Percentiles rank a stretch among this genome's conserved stretches.
phyloP scores from a whole-genome alignment of 2,888 invertebrate genomes.

The Caradrina clavipalpis region DNA sequence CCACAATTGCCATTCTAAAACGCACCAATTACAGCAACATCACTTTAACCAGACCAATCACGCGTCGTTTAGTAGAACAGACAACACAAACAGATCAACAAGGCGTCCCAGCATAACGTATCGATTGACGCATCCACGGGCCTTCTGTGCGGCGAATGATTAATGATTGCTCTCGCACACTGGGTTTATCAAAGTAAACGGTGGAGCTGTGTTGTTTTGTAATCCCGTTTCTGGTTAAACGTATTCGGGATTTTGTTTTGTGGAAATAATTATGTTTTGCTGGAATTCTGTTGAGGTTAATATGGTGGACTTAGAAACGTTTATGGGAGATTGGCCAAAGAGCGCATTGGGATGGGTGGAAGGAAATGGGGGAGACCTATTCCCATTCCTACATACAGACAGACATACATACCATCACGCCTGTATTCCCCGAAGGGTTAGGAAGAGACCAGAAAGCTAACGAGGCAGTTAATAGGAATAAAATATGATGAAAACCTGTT shows the following conservation, averaged over 20 bases:
- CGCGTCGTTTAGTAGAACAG: conserved; percentile 23
- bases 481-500: too few species aligned
- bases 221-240: conserved; percentile 21
- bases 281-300: not conserved
- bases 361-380: too few species aligned
- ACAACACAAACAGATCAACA: conserved; percentile 45
- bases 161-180: conserved; percentile 56
- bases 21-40: not conserved
- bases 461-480: too few species aligned
- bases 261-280: not conserved
- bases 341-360: too few species aligned
- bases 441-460: too few species aligned
- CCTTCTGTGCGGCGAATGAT: conserved; percentile 61
- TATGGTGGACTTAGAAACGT: too few species aligned
- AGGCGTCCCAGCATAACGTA: conserved; percentile 38
- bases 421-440: too few species aligned
- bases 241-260: conserved; percentile 22
- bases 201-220: conserved; percentile 28
- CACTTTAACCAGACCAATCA: conserved; percentile 12
- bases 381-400: too few species aligned
- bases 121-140: conserved; percentile 62
- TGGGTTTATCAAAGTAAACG: conserved; percentile 57
- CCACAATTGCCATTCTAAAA: too few species aligned
- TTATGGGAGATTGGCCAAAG: too few species aligned
- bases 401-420: too few species aligned